Base-by-base conservation (phyloP, 2,888 invertebrate species). In the Altica lythri region DNA sequence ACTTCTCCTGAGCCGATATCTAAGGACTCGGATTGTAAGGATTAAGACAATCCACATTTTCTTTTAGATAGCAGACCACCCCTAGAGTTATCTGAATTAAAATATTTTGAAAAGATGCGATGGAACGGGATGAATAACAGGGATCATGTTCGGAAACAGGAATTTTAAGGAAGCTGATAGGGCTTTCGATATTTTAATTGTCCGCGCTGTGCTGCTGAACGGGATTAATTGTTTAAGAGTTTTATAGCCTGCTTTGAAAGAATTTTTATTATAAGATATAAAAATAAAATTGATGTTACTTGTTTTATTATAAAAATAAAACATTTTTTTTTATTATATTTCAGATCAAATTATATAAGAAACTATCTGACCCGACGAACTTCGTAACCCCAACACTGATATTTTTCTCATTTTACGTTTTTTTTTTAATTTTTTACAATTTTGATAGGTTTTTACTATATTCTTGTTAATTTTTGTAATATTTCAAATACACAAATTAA, bases 1-100 rank as follows among this genome's bases (percentile, higher is more conserved):
- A 64, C 65, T 67, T 66, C 67, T 71, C 68, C 67, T 62, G 68
- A 32, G 47, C 48, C 57, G 67, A 68, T 69, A 70, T 70, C 72
- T 66, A 64, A 68, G 64, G 65, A 62, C 66, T 62, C 62, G 71
- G 71, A 74, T 72, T 72, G 70, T 71, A 68, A 69, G 73, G 73
- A 74, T 75, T 75, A 75, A 70, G 68, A 69, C 68, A 67, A 70
- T 67, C 65, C 68, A 60, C 64, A 66, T 66, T 63, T 66, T 65
- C 63, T 60, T 60, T 57, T 38, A 46, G 50, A 52, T 40, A 56
- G 52, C 52, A 53, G 59, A 56, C 57, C 61, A 52, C 57, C 57
- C 57, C 49, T 48, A 30, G 55, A 48, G 55, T 48, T 52, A 55
- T 56, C 50, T 59, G 60, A 59, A 62, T 62, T 59, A 58, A 59